Conservation (phyloP, 2,888 invertebrate genomes). For the Coecobrya sp. region DNA sequence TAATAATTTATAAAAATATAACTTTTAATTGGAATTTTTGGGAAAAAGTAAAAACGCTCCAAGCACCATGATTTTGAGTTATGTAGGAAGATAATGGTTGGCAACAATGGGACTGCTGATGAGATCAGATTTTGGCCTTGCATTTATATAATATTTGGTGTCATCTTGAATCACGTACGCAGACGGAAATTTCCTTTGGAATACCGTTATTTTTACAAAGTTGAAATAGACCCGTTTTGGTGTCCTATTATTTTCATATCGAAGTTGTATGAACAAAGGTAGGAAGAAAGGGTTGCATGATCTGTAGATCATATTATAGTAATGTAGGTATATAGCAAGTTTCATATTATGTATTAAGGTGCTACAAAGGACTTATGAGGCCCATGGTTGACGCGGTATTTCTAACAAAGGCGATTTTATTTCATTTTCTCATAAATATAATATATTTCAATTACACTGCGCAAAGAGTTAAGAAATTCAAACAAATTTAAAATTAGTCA, state of each 20-base stretch:
- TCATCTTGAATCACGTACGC: background rate
- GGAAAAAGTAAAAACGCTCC: too few relatives aligned
- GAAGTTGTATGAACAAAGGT: background rate
- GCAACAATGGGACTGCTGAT: slow-evolving; percentile 6
- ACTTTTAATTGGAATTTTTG: background rate
- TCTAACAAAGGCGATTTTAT: background rate
- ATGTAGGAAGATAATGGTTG: background rate
- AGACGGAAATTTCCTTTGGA: background rate
- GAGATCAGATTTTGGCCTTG: background rate
- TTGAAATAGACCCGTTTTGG: background rate
- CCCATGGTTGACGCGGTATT: background rate
- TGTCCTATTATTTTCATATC: slow-evolving; percentile 1
- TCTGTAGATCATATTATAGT: background rate
- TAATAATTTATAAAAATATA: background rate
- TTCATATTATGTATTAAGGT: background rate
- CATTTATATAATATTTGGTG: slow-evolving; percentile 56
- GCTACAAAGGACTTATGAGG: background rate
- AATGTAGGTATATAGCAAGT: background rate
- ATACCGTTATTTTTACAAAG: slow-evolving; percentile 19
- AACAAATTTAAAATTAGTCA: background rate
- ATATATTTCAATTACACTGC: slow-evolving; percentile 11
- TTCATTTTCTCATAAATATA: slow-evolving; percentile 9
- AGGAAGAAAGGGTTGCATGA: background rate
- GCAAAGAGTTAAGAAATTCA: background rate
- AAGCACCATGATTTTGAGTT: background rate